A percentile compares a stretch with the other conserved stretches of the same genome.
phyloP scores from a whole-genome alignment of 2,113 vertebrate species.

The Illadopsis cleaveri region DNA sequence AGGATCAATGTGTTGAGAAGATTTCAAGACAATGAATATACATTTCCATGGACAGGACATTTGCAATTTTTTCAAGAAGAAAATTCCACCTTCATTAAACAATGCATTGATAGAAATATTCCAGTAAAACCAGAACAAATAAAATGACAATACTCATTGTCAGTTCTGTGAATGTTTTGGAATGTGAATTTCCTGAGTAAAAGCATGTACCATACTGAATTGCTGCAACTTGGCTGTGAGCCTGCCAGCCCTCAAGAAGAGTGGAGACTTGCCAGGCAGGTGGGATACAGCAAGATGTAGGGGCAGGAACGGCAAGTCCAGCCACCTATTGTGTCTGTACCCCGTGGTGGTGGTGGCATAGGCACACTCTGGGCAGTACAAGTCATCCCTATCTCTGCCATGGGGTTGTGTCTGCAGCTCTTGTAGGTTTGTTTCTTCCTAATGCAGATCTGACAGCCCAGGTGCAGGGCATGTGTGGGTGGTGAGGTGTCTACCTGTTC shows the following conservation, averaged over 20 bases:
- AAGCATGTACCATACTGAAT: background rate
- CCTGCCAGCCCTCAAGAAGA: background rate
- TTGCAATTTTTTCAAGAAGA: background rate
- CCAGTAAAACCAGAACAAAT: background rate
- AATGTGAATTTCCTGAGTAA: background rate
- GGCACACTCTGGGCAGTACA: no score
- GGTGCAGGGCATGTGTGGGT: background rate
- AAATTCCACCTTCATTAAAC: background rate
- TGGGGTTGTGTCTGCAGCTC: accelerated
- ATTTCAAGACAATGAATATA: background rate
- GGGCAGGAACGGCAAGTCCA: accelerated
- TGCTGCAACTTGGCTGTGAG: background rate
- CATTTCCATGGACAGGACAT: background rate
- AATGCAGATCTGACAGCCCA: background rate
- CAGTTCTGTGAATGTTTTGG: background rate
- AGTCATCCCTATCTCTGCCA: background rate
- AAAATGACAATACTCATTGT: background rate
- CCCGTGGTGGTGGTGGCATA: no score
- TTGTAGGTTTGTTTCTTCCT: background rate
- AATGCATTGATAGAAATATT: background rate
- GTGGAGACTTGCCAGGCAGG: background rate
- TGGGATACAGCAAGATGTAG: background rate
- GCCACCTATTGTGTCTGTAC: accelerated
- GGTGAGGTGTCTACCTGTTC: background rate
- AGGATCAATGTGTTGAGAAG: background rate